Evolutionary conservation across 2,888 invertebrate genomes (phyloP).

Genomic region (Theristus sp.): DNA sequence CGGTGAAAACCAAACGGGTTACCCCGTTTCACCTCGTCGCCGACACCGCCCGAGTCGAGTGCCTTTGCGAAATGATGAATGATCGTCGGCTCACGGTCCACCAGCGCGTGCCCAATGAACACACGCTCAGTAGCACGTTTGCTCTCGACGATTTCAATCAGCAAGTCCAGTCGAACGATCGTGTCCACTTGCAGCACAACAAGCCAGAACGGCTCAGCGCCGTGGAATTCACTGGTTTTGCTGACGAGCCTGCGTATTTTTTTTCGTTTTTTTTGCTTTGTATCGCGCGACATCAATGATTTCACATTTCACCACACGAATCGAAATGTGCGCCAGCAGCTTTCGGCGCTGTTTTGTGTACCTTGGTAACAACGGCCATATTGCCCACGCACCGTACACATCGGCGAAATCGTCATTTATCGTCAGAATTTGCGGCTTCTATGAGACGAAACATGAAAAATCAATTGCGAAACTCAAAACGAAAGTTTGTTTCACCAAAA

Average conservation of each 20-base stretch:
- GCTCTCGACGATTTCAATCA: neutral
- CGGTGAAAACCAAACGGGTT: neutral
- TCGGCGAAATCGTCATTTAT: neutral
- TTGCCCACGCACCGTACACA: neutral
- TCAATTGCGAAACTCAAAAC: too few relatives aligned
- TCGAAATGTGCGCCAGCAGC: too few relatives aligned
- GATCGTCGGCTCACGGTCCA: neutral
- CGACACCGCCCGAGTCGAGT: neutral
- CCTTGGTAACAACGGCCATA: neutral
- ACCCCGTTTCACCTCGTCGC: neutral
- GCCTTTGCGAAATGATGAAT: neutral
- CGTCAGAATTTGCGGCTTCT: neutral
- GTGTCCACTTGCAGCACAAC: neutral
- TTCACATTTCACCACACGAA: neutral
- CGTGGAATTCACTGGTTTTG: neutral
- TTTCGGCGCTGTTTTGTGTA: too few relatives aligned
- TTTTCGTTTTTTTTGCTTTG: too few relatives aligned
- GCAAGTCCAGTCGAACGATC: neutral
- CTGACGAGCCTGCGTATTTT: too few relatives aligned
- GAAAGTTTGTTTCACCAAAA: too few relatives aligned
- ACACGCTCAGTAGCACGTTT: neutral
- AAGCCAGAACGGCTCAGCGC: neutral
- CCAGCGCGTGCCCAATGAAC: neutral
- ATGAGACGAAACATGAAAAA: neutral
- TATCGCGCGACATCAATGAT: too few relatives aligned